A percentile compares a stretch with the other conserved stretches of the same genome.
phyloP scores from a whole-genome alignment of 2,888 invertebrate genomes.

The Eudemis profundana region DNA sequence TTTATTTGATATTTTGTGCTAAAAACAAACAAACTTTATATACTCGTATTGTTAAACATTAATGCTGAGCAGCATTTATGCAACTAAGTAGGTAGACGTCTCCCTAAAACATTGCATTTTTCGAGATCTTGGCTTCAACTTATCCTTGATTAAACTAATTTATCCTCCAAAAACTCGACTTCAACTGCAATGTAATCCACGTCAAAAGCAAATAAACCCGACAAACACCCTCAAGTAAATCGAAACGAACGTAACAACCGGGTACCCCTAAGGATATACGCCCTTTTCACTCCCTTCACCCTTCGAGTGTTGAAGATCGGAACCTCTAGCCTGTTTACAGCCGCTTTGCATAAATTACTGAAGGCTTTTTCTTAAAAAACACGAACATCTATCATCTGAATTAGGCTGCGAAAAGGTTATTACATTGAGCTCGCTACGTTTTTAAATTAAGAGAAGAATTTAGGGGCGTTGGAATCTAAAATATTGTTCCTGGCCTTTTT shows the following conservation, averaged over 20 bases:
- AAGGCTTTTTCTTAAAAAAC: slow-evolving; percentile 4
- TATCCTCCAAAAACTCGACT: not conserved
- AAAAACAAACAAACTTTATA: too few relatives aligned
- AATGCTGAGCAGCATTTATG: too few relatives aligned
- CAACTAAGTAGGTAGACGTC: too few relatives aligned
- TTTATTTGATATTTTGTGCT: too few relatives aligned
- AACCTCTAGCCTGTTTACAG: slow-evolving; percentile 21
- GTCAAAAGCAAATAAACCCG: slow-evolving; percentile 9
- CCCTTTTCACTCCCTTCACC: not conserved
- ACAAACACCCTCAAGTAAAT: slow-evolving; percentile 1
- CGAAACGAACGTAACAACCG: not conserved
- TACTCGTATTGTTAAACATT: too few relatives aligned
- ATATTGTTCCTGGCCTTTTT: not conserved
- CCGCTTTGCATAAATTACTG: slow-evolving; percentile 34
- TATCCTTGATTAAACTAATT: not conserved
- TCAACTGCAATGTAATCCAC: slow-evolving; percentile 12
- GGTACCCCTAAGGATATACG: not conserved
- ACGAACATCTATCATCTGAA: slow-evolving; percentile 20
- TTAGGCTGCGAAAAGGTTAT: slow-evolving; percentile 22
- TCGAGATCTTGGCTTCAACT: too few relatives aligned
- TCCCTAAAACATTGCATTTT: too few relatives aligned
- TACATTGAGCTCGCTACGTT: not conserved
- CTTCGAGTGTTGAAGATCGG: slow-evolving; percentile 1
- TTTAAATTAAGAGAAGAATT: slow-evolving; percentile 15
- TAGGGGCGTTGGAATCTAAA: not conserved